phyloP scores from a whole-genome alignment of 2,797 vertebrate genomes.

The Pogoniulus pusillus region DNA sequence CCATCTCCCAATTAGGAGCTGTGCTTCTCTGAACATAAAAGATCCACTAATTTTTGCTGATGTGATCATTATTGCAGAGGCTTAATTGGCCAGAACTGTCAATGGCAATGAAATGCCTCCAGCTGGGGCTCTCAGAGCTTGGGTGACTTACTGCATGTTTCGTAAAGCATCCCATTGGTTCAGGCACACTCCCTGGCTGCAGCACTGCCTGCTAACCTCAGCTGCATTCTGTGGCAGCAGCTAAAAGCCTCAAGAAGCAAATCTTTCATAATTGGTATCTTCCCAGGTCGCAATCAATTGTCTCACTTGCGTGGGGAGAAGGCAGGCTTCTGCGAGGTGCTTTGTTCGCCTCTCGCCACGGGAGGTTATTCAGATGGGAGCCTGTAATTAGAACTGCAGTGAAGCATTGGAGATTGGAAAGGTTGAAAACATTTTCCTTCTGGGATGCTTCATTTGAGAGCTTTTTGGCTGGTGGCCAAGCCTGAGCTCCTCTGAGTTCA shows the following conservation, averaged over 20 bases:
- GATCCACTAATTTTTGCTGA: slow-evolving; percentile 27
- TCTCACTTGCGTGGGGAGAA: background rate
- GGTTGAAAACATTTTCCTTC: slow-evolving; percentile 38
- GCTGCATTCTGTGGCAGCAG: background rate
- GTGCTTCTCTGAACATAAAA: background rate
- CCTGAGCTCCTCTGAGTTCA: background rate
- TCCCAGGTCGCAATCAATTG: slow-evolving; percentile 7
- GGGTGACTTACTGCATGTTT: background rate
- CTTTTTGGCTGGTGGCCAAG: background rate
- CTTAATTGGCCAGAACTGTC: slow-evolving; percentile 33
- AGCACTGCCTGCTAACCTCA: background rate
- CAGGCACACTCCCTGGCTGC: background rate
- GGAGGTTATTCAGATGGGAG: slow-evolving; percentile 39
- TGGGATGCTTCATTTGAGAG: slow-evolving; percentile 15
- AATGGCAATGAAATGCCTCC: slow-evolving; percentile 3
- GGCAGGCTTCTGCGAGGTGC: background rate
- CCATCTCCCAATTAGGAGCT: background rate
- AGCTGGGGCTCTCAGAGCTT: background rate
- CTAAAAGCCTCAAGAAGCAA: background rate
- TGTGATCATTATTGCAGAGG: slow-evolving; percentile 2
- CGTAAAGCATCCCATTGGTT: slow-evolving; percentile 12
- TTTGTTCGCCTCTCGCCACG: background rate
- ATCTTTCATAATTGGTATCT: background rate
- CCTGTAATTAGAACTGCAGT: slow-evolving; percentile 52
- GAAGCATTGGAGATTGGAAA: slow-evolving; percentile 51